A percentile compares a stretch with the other conserved stretches of the same genome.
These are phyloP conservation scores for Lacerta viridis DNA, from an alignment of 2,797 vertebrate genomes.

Conservation along the genomic window DNA sequence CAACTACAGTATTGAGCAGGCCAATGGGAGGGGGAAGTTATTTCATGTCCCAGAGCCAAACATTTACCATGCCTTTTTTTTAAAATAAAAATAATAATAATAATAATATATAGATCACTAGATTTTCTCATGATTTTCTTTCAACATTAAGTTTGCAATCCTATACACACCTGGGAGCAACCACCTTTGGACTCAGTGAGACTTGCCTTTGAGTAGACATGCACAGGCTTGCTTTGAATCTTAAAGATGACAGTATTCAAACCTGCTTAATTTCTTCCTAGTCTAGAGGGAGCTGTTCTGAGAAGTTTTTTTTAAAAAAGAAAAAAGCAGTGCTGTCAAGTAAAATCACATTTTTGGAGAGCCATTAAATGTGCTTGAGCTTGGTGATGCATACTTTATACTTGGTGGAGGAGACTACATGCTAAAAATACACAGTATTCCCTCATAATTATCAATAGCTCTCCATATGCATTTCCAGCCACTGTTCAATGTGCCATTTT, in stretches of 20 bases:
- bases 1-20: no score
- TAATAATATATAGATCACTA: not conserved
- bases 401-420: not conserved
- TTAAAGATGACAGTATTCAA: not conserved
- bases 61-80: no score
- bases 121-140: not conserved
- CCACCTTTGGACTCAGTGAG: no score
- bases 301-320: not conserved
- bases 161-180: no score
- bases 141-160: no score
- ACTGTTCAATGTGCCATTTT: not conserved
- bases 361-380: conserved; percentile 9
- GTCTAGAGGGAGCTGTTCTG: not conserved
- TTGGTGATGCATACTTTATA: not conserved
- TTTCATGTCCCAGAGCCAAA: not conserved
- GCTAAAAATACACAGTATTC: conserved; percentile 3
- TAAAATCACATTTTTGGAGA: conserved; percentile 6
- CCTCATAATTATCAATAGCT: not conserved
- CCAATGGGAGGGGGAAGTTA: not conserved
- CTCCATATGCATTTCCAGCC: not conserved
- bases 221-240: no score
- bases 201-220: no score
- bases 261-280: not conserved
- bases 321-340: no score
- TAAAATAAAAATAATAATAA: no score